Base-by-base conservation (phyloP, 2,888 invertebrate genomes). In the Portevinia maculata region DNA sequence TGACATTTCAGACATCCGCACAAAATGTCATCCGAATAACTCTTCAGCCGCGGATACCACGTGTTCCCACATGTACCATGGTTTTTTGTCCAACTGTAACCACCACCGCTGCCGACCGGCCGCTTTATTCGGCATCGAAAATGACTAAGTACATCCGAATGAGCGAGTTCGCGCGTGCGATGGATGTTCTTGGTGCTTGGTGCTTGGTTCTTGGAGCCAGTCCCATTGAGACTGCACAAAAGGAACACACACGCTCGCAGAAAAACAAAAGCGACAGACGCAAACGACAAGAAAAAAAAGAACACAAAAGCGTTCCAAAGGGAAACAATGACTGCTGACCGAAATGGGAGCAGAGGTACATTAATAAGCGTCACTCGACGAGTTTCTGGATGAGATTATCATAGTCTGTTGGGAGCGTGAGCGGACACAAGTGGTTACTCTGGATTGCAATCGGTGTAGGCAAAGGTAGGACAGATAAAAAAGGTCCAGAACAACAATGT, bases 341-440 rank as follows among this genome's bases (percentile, higher is more conserved):
- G 83, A 76, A 83, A 76, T 83, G 83, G 83, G 83, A 83, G 76
- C 76, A 83, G 76, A 76, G 55, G 67, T 76, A 76, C 76, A 76
- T 83, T 76, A 83, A 83, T 83, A 83, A 71, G 81, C 75, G 81
- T 83, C 76, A 76, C 71, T 83, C 48, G 81, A 39, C 60, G 55
- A 41, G 64, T 76, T 71, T 65, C 41, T 55, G 71, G 83, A 83
- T 62, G 71, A 76, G 76, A 83, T 83, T 83, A 83, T 83, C 76
- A 76, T 76, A 83, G 83, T 62, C 46, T 32, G 64, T 52, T 81
- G 81, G 75, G 28, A 21, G 50, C 44, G 44, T 3, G 34, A 44
- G 73, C 48, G 50, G 57, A 44, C 48, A 17, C 60, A 59, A 60
- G 60, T 60, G 46, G 62, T 48, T 48, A 32, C 52, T 46, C 39